Percentiles rank a stretch among this genome's conserved stretches.
Conservation (phyloP, 2,113 vertebrate species). For the Elanus axillaris region DNA sequence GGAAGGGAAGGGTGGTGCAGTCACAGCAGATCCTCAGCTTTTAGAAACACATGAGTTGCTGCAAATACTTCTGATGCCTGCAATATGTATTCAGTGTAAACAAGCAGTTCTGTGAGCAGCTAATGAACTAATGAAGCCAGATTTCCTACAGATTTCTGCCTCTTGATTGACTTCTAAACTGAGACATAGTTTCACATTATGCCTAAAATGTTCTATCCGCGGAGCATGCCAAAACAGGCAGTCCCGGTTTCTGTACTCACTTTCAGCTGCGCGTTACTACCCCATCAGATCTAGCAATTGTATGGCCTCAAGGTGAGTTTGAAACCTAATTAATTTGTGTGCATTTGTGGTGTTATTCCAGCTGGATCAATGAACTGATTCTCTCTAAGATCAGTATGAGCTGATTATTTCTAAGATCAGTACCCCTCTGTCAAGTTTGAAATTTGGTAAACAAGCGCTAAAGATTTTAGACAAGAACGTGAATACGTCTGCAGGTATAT, state of each 20-base stretch:
- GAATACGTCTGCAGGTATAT: not conserved
- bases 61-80: conserved; percentile 25
- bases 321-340: not conserved
- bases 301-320: not conserved
- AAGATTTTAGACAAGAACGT: not conserved
- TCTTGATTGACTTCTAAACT: conserved; percentile 6
- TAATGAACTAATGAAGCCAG: conserved; percentile 41
- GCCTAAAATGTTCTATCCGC: not conserved
- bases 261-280: not conserved
- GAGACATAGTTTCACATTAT: not conserved
- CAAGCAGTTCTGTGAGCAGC: conserved; percentile 12
- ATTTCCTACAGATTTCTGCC: conserved; percentile 16
- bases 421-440: not conserved
- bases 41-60: not conserved
- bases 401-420: not conserved
- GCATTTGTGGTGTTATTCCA: not conserved
- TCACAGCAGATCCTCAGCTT: not conserved
- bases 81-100: conserved; percentile 34
- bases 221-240: not conserved
- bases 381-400: not conserved
- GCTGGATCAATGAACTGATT: not conserved
- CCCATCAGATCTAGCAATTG: not conserved
- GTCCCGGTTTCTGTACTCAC: not conserved
- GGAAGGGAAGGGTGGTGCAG: not conserved
- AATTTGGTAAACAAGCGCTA: not conserved